Evolutionary conservation across 2,888 invertebrate genomes (phyloP).

Genomic region (Anaspis maculata): DNA sequence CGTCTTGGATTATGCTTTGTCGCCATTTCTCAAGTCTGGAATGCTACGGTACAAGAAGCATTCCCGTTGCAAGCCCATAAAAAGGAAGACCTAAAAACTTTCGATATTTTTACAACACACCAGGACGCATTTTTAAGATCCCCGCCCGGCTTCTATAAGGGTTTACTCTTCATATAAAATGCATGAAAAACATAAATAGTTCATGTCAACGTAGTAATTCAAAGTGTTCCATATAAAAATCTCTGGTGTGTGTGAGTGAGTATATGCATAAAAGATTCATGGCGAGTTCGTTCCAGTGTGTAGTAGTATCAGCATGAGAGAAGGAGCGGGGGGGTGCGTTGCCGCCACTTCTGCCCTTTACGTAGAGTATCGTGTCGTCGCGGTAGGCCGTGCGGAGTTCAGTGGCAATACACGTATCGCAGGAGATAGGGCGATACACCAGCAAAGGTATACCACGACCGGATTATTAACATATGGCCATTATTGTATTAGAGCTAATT

Average conservation of each 20-base stretch:
- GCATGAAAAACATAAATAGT: conserved; percentile 11
- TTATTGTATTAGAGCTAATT: conserved; percentile 39
- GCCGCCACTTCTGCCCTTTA: too few species aligned
- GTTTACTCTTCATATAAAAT: conserved; percentile 1
- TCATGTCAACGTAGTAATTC: conserved; percentile 15
- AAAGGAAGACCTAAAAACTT: too few species aligned
- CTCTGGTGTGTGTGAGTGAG: conserved; percentile 12
- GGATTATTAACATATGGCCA: conserved; percentile 34
- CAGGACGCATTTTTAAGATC: too few species aligned
- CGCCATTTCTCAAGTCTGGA: too few species aligned
- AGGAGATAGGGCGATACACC: too few species aligned
- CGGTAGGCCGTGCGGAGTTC: conserved; percentile 14
- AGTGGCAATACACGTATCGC: too few species aligned
- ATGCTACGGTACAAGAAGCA: too few species aligned
- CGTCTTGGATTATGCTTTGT: too few species aligned
- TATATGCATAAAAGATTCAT: conserved; percentile 15
- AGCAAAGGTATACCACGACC: conserved; percentile 9
- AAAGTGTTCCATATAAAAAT: conserved; percentile 14
- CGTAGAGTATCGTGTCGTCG: conserved; percentile 18
- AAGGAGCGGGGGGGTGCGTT: too few species aligned
- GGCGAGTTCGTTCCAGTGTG: conserved; percentile 9
- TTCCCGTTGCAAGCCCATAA: too few species aligned
- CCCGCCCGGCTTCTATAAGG: too few species aligned
- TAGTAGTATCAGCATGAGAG: background rate
- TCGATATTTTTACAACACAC: too few species aligned